Base-by-base conservation (phyloP, 1,140 invertebrate species). In the Lordiphosa stackelbergi region DNA sequence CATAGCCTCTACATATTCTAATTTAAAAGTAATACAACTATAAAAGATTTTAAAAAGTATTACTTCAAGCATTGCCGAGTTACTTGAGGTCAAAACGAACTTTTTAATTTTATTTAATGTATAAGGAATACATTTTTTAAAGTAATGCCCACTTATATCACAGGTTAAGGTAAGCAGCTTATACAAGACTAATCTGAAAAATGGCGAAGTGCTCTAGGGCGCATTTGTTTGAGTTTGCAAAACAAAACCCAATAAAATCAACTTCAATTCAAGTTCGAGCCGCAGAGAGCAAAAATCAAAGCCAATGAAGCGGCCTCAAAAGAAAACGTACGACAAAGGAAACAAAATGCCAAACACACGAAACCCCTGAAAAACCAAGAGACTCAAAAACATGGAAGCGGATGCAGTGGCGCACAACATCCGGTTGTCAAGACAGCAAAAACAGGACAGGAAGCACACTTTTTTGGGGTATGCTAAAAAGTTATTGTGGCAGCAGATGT, bases 401-500 rank as follows among this genome's bases (percentile, higher is more conserved):
- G 66, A 79, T 74, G 75, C 75, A 81, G 66, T 81, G 73, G 71
- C 58, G 53, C 71, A 61, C 37, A 41, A 58, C 71, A 55, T 81
- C 74, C 74, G 71, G 71, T 60, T 66, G 74, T 66, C 74, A 74
- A 60, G 69, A 48, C 57, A 28, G 45, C 38, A 49, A 36, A 41
- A 41, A 48, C 24, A 53, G 10, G 38, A 60, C 63, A 58, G 22
- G 13, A 12, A 40, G 31, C 38, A 51, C 37, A 63, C 8, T 40
- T 43, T 51, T 31, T 7, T 46, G 52, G 65, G 47, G 53, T 66
- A 81, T 75, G 71, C 75, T 79, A 75, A 75, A 81, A 83, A 72
- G 63, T 83, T 81, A 83, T 81, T 75, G 75, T 53, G 68, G 71
- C 77, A 72, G 63, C 75, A 83, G 66, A 69, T 75, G 77, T 70